phyloP scores from a whole-genome alignment of 2,113 vertebrate species.

The Pedetes capensis region DNA sequence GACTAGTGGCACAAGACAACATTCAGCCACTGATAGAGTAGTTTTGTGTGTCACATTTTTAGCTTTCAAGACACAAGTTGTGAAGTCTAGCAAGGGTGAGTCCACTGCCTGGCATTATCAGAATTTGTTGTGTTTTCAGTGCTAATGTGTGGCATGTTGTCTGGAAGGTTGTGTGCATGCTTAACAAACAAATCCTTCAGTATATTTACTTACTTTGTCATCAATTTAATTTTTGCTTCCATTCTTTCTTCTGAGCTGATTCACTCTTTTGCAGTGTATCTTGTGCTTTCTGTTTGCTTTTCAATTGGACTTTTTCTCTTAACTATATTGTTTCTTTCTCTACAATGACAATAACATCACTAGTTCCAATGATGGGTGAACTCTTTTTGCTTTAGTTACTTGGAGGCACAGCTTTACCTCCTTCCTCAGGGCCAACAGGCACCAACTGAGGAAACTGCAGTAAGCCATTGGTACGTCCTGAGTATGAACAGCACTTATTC shows the following conservation, averaged over 20 bases:
- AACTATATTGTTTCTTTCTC: slow-evolving; percentile 96
- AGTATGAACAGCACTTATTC: slow-evolving; percentile 89
- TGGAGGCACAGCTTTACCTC: slow-evolving; percentile 88
- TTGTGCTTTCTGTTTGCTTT: slow-evolving; percentile 96
- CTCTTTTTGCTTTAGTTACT: slow-evolving; percentile 91
- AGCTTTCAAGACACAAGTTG: neutral
- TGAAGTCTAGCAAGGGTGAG: neutral
- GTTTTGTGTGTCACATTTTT: slow-evolving; percentile 27
- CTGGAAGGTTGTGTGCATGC: slow-evolving; percentile 94
- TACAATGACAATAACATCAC: slow-evolving; percentile 91
- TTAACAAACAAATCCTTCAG: slow-evolving; percentile 98
- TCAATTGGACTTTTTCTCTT: slow-evolving; percentile 97
- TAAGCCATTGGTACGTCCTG: slow-evolving; percentile 83
- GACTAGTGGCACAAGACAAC: slow-evolving; percentile 47
- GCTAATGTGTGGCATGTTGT: slow-evolving; percentile 89
- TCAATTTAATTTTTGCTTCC: slow-evolving; percentile 96
- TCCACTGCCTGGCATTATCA: slow-evolving; percentile 76
- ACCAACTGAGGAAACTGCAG: slow-evolving; percentile 91
- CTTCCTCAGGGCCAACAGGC: slow-evolving; percentile 85
- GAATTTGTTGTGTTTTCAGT: slow-evolving; percentile 78
- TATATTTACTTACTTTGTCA: slow-evolving; percentile 96
- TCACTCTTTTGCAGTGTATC: slow-evolving; percentile 94
- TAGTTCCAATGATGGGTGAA: slow-evolving; percentile 89
- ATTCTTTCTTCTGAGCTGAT: slow-evolving; percentile 99
- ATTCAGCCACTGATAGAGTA: neutral